Evolutionary conservation across 2,888 invertebrate genomes (phyloP), one percentile per base, ranked within the genome.

Genomic region (Anagyrus pseudococci): DNA sequence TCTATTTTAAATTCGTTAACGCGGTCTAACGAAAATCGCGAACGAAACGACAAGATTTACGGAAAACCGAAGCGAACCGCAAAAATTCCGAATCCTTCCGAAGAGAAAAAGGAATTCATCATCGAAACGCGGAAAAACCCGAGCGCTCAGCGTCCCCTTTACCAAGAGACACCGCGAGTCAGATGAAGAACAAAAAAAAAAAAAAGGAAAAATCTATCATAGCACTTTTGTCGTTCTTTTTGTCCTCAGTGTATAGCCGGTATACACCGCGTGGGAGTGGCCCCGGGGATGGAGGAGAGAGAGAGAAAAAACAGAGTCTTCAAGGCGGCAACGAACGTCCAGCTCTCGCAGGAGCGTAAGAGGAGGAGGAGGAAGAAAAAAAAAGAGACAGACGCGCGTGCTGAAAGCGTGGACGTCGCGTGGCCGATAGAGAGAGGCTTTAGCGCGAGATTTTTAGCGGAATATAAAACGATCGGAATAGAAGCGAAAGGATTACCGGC

Each of bases 351-450:
- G 2, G 33, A 2, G n/a, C n/a, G n/a, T n/a, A n/a, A n/a, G n/a
- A n/a, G n/a, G n/a, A n/a, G 17, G 43, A 43, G 43, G 7, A n/a
- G 43, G 15, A 47, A 23, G 33, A 26, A 57, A 40, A 48, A 57
- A 57, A 49, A 57, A 43, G 17, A 25, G 54, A 47, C 26, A 29
- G 17, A 37, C 46, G 43, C 48, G 50, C 55, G 64, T 59, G 64
- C 23, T 40, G 41, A 41, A 56, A 55, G 64, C 64, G 59, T 56
- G 64, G 33, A 20, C 33, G 25, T 23, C 56, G 52, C 59, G 40
- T 58, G 55, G 23, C 54, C 26, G 25, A 15, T 50, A 50, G 25
- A 4, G n/a, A 8, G 41, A 15, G 1, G 57, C n/a, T n/a, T n/a
- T 29, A 55, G 53, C 53, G 53, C 43, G 48, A 54, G 49, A 50